Base-by-base conservation (phyloP, 2,888 invertebrate species). In the Branchinecta sandiegonensis region DNA sequence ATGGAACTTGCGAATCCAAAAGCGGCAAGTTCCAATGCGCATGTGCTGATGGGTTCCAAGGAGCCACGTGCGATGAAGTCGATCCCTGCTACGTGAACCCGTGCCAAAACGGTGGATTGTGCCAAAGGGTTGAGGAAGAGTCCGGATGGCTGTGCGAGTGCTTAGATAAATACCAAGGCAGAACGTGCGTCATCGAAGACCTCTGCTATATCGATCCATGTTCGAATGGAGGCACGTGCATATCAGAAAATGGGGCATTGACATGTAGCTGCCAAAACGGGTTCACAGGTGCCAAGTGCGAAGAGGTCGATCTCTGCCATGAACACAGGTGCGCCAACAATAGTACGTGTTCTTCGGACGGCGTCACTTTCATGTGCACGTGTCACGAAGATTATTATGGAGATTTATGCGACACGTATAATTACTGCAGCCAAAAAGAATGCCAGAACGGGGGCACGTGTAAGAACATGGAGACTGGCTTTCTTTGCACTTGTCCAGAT, bases 391-490 rank as follows among this genome's bases (percentile, higher is more conserved):
- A 23, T 56, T 56, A 56, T 10, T n/a, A 56, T 17, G 63, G 63
- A 23, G 14, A 56, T 17, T 56, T 10, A 17, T 56, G 63, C 23
- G 63, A 56, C 8, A 10, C 9, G 8, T n/a, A 17, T 23, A 56
- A 56, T 23, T 56, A 17, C 10, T 56, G 63, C 9, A 23, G 14
- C n/a, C 14, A n/a, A 8, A 56, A 56, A 56, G 14, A n/a, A 9
- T 56, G 63, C 63, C 14, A 23, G 63, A 56, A 56, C 3, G 63
- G 63, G n/a, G 63, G 14, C n/a, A 56, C 63, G 8, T 56, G 63
- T 56, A 23, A 17, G 8, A 17, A n/a, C 23, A 23, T 23, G n/a
- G 23, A 23, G 23, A 23, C 14, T 10, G 23, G 14, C 23, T 56
- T 56, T 23, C 63, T 17, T 17, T 56, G 63, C 63, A 17, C 2